Evolutionary conservation across 2,888 invertebrate genomes (phyloP).

Genomic region (Acronicta alni): DNA sequence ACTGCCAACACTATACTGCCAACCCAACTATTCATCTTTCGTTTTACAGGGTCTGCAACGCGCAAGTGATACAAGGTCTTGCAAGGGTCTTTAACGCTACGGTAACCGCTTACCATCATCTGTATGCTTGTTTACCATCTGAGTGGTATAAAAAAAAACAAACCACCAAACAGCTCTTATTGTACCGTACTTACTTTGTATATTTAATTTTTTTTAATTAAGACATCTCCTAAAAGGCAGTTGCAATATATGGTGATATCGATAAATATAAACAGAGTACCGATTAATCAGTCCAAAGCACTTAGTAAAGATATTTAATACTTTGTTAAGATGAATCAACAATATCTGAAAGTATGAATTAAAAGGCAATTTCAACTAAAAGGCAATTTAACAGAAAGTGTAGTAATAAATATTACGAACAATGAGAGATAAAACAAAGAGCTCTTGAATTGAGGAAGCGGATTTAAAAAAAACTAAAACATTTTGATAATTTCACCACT

Average conservation of each 20-base stretch:
- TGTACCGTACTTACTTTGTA: too few species aligned
- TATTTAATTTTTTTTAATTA: too few species aligned
- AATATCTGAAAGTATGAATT: conserved; percentile 8
- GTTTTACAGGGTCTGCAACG: too few species aligned
- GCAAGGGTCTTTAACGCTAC: too few species aligned
- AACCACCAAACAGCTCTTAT: too few species aligned
- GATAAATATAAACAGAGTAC: conserved; percentile 12
- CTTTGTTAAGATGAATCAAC: conserved; percentile 11
- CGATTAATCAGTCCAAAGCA: conserved; percentile 21
- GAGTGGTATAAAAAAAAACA: too few species aligned
- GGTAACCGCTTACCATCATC: too few species aligned
- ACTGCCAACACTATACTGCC: too few species aligned
- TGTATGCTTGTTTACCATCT: too few species aligned
- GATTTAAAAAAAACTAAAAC: conserved; percentile 9
- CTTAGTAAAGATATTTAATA: conserved; percentile 9
- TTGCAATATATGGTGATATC: conserved; percentile 1
- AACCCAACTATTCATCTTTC: too few species aligned
- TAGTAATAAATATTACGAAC: neutral
- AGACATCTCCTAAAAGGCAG: neutral
- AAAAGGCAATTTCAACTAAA: conserved; percentile 1
- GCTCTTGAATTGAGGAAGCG: neutral
- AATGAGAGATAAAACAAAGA: neutral
- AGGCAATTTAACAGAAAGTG: neutral
- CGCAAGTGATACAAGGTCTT: too few species aligned
- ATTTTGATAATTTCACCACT: conserved; percentile 1